Evolutionary conservation across 1,140 invertebrate genomes (phyloP).

Genomic region (Cydia fagiglandana): DNA sequence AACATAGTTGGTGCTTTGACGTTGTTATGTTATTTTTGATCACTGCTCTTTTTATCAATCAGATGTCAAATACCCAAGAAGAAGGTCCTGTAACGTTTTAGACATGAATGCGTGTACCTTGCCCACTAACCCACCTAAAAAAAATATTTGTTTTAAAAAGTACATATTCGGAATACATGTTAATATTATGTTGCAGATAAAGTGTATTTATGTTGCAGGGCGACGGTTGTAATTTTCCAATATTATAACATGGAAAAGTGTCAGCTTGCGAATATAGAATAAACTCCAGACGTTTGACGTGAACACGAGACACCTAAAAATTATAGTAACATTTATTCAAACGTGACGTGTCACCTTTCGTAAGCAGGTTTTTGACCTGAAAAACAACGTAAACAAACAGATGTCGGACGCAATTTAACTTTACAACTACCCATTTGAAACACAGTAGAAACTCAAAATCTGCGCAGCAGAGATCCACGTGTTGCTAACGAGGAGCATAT

Average conservation of each 20-base stretch:
- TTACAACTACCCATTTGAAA: conserved; percentile 47
- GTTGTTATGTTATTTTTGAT: no score
- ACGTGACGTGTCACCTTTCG: background rate
- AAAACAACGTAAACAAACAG: conserved; percentile 37
- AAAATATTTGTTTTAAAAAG: no score
- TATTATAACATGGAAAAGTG: background rate
- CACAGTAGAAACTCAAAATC: conserved; percentile 46
- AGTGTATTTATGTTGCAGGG: no score
- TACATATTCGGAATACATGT: no score
- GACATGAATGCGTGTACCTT: no score
- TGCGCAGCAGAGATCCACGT: conserved; percentile 42
- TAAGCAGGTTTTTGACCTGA: conserved; percentile 23
- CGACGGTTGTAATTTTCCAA: background rate
- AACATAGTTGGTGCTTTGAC: no score
- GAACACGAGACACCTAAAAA: background rate
- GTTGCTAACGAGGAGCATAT: conserved; percentile 40
- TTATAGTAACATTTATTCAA: conserved; percentile 1
- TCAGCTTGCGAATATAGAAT: background rate
- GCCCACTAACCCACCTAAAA: no score
- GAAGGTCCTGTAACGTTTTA: no score
- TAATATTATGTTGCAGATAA: no score
- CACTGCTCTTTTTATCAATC: no score
- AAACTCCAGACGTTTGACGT: background rate
- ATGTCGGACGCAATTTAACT: conserved; percentile 37
- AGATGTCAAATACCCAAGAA: no score